phyloP scores from a whole-genome alignment of 2,797 vertebrate genomes.

The Limosa lapponica region DNA sequence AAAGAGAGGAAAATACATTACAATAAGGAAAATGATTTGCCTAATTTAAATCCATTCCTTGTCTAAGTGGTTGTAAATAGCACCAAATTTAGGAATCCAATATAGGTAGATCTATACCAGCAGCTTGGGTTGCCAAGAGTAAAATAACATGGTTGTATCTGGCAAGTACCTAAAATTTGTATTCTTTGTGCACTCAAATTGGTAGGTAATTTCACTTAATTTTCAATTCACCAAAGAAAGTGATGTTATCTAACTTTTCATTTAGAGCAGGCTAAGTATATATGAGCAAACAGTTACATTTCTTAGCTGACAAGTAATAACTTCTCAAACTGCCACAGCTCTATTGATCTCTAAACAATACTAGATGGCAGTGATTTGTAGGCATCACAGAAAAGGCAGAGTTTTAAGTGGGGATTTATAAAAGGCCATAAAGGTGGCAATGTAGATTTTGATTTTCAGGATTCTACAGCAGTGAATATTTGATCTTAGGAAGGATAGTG shows the following conservation, averaged over 20 bases:
- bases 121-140: background rate
- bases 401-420: background rate
- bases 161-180: background rate
- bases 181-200: background rate
- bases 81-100: background rate
- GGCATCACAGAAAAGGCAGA: background rate
- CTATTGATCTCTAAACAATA: background rate
- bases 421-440: background rate
- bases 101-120: background rate
- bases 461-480: background rate
- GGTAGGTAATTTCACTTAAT: rapidly evolving
- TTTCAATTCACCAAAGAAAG: background rate
- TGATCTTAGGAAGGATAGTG: background rate
- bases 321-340: background rate
- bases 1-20: background rate
- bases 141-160: background rate
- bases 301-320: background rate
- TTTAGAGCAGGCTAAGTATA: background rate
- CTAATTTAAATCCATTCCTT: background rate
- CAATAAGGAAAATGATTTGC: background rate
- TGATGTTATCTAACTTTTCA: background rate
- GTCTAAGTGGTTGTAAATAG: background rate
- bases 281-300: background rate
- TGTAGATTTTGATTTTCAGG: background rate
- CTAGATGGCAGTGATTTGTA: background rate